Evolutionary conservation across 2,888 invertebrate genomes (phyloP).

Genomic region (Harpagoxenus sublaevis): DNA sequence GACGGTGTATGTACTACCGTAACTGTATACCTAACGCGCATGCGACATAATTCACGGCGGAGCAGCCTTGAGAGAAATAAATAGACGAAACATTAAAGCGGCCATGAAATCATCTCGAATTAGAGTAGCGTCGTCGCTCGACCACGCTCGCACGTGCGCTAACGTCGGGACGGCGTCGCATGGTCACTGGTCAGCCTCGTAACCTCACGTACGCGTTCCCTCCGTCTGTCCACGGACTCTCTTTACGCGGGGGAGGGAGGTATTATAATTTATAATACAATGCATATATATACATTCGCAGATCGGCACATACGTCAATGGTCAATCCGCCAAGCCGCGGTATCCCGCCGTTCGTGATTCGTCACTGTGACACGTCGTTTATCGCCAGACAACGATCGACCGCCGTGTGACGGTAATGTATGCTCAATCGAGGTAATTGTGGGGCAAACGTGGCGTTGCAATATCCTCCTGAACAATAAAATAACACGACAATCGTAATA

Average conservation of each 20-base stretch:
- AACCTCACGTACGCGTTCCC: conserved; percentile 28
- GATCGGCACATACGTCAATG: not conserved
- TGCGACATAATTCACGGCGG: conserved; percentile 18
- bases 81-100: conserved; percentile 52
- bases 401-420: not conserved
- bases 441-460: not conserved
- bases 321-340: conserved; percentile 34
- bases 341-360: conserved; percentile 20
- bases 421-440: conserved; percentile 16
- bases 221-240: conserved; percentile 20
- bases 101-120: conserved; percentile 55
- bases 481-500: not conserved
- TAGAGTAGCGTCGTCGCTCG: conserved; percentile 44
- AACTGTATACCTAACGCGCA: not conserved
- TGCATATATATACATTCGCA: conserved; percentile 21
- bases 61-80: conserved; percentile 48
- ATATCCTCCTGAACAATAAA: not conserved
- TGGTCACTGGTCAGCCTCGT: conserved; percentile 23
- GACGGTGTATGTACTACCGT: not conserved
- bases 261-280: conserved; percentile 1
- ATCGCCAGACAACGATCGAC: conserved; percentile 26
- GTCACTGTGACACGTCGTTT: conserved; percentile 31
- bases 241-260: conserved; percentile 1
- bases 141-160: not conserved
- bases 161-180: conserved; percentile 29